A percentile compares a stretch with the other conserved stretches of the same genome.
phyloP scores from a whole-genome alignment of 2,797 vertebrate genomes.

The Rhynchonycteris naso region DNA sequence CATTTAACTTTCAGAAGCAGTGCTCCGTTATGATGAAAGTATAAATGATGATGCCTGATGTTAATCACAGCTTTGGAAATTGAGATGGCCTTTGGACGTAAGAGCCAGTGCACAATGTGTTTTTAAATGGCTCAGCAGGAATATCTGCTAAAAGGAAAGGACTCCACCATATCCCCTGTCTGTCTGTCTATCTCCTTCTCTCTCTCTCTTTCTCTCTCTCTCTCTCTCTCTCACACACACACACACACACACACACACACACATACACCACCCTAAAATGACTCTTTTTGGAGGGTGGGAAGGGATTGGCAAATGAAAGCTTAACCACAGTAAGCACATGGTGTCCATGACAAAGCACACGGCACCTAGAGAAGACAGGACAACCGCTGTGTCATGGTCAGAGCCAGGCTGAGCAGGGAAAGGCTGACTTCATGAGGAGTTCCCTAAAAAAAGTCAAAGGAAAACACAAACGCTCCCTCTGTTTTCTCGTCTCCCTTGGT shows the following conservation, averaged over 20 bases:
- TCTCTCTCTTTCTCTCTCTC: neutral
- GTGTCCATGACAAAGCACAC: conserved; percentile 11
- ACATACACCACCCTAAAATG: neutral
- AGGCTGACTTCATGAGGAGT: conserved; percentile 9
- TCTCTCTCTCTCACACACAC: neutral
- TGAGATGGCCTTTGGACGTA: neutral
- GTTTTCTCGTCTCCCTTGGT: neutral
- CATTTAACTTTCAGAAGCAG: neutral
- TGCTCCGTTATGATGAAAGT: neutral
- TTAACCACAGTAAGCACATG: neutral
- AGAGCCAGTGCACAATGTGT: too few species aligned
- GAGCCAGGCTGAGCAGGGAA: neutral
- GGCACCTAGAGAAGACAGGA: neutral
- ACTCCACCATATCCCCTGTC: too few species aligned
- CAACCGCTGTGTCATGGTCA: neutral
- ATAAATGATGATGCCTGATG: neutral
- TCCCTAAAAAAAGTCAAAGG: neutral
- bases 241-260: too few species aligned
- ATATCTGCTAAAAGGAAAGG: neutral
- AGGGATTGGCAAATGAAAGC: neutral
- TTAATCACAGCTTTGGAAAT: neutral
- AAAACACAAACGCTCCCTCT: neutral
- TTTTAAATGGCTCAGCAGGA: neutral
- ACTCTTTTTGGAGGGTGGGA: neutral
- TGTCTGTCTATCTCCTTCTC: neutral